Conservation (phyloP, 2,888 invertebrate genomes). For the Tenthredo amoena region DNA sequence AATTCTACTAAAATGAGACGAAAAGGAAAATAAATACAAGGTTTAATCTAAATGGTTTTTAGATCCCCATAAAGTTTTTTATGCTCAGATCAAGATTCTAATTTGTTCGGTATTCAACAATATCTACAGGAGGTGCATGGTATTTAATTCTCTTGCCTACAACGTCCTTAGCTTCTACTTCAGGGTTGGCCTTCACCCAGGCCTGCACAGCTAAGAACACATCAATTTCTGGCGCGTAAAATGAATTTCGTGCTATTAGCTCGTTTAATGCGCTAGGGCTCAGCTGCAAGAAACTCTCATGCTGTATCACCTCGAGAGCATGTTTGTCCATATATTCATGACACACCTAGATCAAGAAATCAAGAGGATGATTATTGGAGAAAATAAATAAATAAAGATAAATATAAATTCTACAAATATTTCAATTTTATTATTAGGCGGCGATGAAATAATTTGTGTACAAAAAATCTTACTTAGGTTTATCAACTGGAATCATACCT, state of each 20-base stretch:
- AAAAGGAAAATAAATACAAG: neutral
- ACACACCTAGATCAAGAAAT: constrained; percentile 83
- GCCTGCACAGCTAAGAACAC: constrained; percentile 94
- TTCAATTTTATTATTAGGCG: too few species aligned
- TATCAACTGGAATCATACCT: constrained; percentile 61
- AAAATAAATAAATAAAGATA: neutral
- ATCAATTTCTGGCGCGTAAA: constrained; percentile 97
- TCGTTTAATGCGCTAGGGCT: constrained; percentile 92
- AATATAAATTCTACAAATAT: neutral
- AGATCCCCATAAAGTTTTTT: neutral
- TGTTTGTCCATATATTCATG: constrained; percentile 94
- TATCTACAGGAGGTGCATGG: neutral
- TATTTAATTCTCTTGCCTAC: constrained; percentile 64
- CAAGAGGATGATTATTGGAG: neutral
- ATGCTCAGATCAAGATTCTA: neutral
- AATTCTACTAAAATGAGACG: neutral
- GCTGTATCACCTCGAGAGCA: constrained; percentile 90
- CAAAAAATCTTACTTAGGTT: too few species aligned
- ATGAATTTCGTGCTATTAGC: constrained; percentile 94
- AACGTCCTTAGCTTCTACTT: constrained; percentile 76
- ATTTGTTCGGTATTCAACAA: neutral
- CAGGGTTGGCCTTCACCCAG: constrained; percentile 92
- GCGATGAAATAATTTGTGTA: too few species aligned
- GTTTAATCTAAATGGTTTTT: neutral
- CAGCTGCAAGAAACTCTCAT: constrained; percentile 90